Evolutionary conservation across 1,140 invertebrate species (phyloP).

Genomic region (Pararge aegeria): DNA sequence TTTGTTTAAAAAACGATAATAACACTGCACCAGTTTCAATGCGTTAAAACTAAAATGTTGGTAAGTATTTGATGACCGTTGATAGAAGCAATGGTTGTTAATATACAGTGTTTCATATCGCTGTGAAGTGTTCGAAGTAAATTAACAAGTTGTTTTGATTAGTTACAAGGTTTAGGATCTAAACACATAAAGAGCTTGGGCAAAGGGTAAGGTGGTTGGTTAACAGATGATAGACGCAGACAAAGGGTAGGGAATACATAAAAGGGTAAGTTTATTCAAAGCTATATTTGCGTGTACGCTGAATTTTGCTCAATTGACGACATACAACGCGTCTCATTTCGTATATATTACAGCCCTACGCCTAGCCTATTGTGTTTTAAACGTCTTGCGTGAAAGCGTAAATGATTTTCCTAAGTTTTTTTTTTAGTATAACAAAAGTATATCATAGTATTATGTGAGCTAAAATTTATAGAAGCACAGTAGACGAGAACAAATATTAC

Average conservation of each 20-base stretch:
- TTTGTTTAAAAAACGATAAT: background rate
- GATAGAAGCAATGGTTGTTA: constrained; percentile 73
- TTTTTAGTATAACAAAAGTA: constrained; percentile 63
- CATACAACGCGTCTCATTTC: constrained; percentile 61
- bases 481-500: constrained; percentile 80
- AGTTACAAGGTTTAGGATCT: constrained; percentile 77
- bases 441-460: constrained; percentile 70
- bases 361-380: constrained; percentile 66
- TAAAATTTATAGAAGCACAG: constrained; percentile 74
- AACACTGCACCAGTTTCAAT: constrained; percentile 70
- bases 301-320: constrained; percentile 70
- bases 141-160: constrained; percentile 75
- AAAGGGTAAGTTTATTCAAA: constrained; percentile 78
- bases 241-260: constrained; percentile 82
- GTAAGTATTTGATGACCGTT: constrained; percentile 48
- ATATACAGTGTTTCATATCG: constrained; percentile 72
- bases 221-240: constrained; percentile 83
- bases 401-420: constrained; percentile 77
- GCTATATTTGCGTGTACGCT: constrained; percentile 77
- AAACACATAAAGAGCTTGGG: constrained; percentile 80
- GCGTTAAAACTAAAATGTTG: constrained; percentile 33
- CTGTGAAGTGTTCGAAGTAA: constrained; percentile 68
- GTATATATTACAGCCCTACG: constrained; percentile 67
- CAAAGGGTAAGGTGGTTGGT: constrained; percentile 73
- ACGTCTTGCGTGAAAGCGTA: constrained; percentile 79